These are phyloP conservation scores for Oxycera nigricornis DNA, from an alignment of 2,888 invertebrate genomes.

Conservation along the genomic window DNA sequence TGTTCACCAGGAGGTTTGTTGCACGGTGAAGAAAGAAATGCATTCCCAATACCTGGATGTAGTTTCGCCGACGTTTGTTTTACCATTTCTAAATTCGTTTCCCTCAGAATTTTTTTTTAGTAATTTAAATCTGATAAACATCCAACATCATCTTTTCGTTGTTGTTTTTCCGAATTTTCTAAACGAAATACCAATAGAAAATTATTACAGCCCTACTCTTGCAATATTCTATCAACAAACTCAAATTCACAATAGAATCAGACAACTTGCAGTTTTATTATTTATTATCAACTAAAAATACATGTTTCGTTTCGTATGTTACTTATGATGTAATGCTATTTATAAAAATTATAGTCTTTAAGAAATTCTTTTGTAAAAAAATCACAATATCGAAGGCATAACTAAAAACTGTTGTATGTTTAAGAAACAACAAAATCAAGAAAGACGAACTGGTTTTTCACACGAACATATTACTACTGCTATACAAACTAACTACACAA, in stretches of 20 bases:
- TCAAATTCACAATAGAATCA: background rate
- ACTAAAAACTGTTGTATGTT: constrained; percentile 20
- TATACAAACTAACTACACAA: background rate
- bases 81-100: too few species aligned
- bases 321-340: constrained; percentile 31
- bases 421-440: background rate
- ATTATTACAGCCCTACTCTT: background rate
- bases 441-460: constrained; percentile 1
- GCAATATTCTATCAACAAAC: background rate
- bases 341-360: constrained; percentile 38
- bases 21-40: too few species aligned
- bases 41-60: too few species aligned
- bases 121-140: too few species aligned
- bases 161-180: too few species aligned
- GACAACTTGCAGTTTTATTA: background rate
- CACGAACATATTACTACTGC: constrained; percentile 7
- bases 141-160: too few species aligned
- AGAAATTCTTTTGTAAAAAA: constrained; percentile 31
- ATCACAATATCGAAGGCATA: constrained; percentile 32
- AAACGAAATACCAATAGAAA: too few species aligned
- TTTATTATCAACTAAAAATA: constrained; percentile 36
- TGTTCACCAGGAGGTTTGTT: too few species aligned
- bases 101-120: too few species aligned
- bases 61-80: too few species aligned
- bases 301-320: constrained; percentile 23